Conservation (phyloP, 2,888 invertebrate genomes). For the Epinotia ramella region DNA sequence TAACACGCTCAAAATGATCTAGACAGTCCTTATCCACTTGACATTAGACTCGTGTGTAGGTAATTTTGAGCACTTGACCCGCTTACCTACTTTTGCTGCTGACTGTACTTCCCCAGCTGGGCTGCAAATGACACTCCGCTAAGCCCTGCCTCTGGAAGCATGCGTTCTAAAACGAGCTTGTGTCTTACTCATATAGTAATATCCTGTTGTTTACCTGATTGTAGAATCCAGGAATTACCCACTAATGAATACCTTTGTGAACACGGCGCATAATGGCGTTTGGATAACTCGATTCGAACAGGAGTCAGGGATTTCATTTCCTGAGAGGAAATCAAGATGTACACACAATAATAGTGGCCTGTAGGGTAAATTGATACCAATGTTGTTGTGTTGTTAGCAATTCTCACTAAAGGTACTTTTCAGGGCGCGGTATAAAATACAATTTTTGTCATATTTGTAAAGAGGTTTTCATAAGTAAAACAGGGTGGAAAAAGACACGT, state of each 20-base stretch:
- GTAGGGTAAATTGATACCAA: background rate
- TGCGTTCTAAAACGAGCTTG: background rate
- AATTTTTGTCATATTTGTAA: no score
- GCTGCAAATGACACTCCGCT: no score
- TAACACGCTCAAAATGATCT: no score
- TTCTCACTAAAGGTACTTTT: background rate
- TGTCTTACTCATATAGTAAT: background rate
- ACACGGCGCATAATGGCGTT: background rate
- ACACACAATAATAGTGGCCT: conserved; percentile 10
- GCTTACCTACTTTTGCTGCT: no score
- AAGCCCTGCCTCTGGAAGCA: no score
- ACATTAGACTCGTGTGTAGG: no score
- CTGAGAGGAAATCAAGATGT: conserved; percentile 9
- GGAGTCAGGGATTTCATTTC: conserved; percentile 15
- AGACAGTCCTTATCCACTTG: no score
- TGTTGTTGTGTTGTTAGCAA: background rate
- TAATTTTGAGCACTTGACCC: no score
- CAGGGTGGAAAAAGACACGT: no score
- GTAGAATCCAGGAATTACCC: background rate
- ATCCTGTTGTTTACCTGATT: background rate
- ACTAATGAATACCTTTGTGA: conserved; percentile 16
- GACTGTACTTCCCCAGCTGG: no score
- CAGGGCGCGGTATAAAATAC: background rate
- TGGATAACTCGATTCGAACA: background rate
- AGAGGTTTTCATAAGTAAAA: no score